These are phyloP conservation scores for Dyspetes luteomarginatus DNA, from an alignment of 2,888 invertebrate species.

Conservation along the genomic window DNA sequence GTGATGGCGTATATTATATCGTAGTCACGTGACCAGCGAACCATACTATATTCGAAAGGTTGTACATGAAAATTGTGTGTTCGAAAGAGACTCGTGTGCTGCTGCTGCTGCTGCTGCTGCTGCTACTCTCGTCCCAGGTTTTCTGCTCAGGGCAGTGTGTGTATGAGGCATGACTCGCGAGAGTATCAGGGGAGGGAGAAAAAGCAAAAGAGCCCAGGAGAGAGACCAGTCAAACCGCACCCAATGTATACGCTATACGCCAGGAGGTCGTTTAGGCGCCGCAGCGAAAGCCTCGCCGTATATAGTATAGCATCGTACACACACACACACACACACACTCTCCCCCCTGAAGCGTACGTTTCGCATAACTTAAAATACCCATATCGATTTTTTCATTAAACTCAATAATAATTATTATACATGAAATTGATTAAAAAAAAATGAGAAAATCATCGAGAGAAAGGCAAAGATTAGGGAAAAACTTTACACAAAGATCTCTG, in stretches of 20 bases:
- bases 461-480: not conserved
- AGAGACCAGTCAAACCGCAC: constrained; percentile 78
- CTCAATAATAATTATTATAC: no score
- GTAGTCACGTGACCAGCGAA: constrained; percentile 78
- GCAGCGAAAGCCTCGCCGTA: constrained; percentile 60
- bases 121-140: no score
- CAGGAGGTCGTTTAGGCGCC: constrained; percentile 71
- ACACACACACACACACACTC: constrained; percentile 10
- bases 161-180: constrained; percentile 40
- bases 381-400: no score
- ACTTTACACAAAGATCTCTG: not conserved
- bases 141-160: constrained; percentile 3
- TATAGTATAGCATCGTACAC: not conserved
- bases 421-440: not conserved
- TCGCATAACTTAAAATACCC: not conserved
- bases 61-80: constrained; percentile 50
- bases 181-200: constrained; percentile 58
- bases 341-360: constrained; percentile 11
- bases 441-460: not conserved
- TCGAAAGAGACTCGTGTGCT: no score
- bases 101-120: no score
- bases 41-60: constrained; percentile 72
- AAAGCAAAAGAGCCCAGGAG: constrained; percentile 27
- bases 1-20: constrained; percentile 78
- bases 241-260: constrained; percentile 79